Percentiles rank a stretch among this genome's conserved stretches.
These are phyloP conservation scores for Lasioglossum pauxillum DNA, from an alignment of 2,888 invertebrate species.

Conservation along the genomic window DNA sequence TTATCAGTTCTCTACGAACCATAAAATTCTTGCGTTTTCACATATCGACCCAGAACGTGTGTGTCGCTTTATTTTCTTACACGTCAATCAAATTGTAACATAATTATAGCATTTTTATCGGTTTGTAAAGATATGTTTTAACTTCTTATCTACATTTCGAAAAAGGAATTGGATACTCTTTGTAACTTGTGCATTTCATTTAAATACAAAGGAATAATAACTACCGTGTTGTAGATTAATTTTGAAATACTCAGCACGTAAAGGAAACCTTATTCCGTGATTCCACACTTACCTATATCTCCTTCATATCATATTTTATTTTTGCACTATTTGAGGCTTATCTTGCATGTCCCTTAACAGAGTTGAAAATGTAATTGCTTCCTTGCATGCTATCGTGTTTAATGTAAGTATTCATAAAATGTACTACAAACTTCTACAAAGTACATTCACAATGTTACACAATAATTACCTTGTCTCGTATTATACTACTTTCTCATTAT, in stretches of 20 bases:
- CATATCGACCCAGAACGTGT: not conserved
- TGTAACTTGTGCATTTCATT: not conserved
- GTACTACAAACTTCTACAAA: not conserved
- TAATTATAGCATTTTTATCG: not conserved
- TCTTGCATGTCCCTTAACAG: slow-evolving; percentile 11
- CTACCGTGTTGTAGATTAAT: not conserved
- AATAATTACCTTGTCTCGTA: not conserved
- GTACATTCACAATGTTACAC: not conserved
- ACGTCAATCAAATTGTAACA: not conserved
- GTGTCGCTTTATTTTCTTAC: not conserved
- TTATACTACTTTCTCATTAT: not conserved
- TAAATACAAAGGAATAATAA: not conserved
- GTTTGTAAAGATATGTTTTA: no score
- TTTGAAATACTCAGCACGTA: not conserved
- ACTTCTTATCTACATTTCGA: no score
- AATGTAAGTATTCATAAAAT: slow-evolving; percentile 2
- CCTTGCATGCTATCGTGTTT: not conserved
- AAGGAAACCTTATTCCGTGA: not conserved
- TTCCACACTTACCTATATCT: not conserved
- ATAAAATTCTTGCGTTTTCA: not conserved
- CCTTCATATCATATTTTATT: slow-evolving; percentile 7
- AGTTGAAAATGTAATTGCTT: slow-evolving; percentile 7
- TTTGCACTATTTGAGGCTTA: not conserved
- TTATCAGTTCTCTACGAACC: not conserved
- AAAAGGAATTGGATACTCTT: not conserved